Evolutionary conservation across 2,888 invertebrate species (phyloP).

Genomic region (Fragum fragum): DNA sequence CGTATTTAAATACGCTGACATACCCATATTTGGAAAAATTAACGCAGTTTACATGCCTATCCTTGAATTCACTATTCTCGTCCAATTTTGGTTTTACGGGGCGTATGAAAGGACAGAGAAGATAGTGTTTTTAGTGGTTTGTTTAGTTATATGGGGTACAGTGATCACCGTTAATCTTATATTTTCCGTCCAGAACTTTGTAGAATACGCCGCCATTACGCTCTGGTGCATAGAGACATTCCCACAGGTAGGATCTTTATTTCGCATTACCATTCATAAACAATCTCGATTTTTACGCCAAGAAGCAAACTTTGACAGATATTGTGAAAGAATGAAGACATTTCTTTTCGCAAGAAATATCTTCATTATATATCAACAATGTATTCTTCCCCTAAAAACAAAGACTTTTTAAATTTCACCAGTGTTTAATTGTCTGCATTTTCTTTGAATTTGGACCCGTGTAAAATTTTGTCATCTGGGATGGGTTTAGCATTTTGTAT

Average conservation of each 20-base stretch:
- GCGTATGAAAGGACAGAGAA: constrained; percentile 45
- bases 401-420: no score
- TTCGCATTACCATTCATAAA: no score
- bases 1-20: constrained; percentile 64
- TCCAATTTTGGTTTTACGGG: constrained; percentile 72
- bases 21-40: constrained; percentile 71
- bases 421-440: no score
- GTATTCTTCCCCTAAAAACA: no score
- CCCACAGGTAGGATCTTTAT: constrained; percentile 70
- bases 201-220: constrained; percentile 70
- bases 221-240: constrained; percentile 74
- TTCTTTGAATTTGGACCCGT: no score
- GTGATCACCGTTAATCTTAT: constrained; percentile 63
- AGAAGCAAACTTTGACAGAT: no score
- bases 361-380: no score
- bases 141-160: constrained; percentile 62
- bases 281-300: no score
- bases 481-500: no score
- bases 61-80: constrained; percentile 66
- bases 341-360: no score
- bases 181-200: constrained; percentile 37
- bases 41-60: constrained; percentile 72
- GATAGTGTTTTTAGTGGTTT: constrained; percentile 50
- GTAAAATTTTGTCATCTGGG: no score
- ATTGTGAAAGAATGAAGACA: no score